Percentiles rank a stretch among this genome's conserved stretches.
These are phyloP conservation scores for Ifrita kowaldi DNA, from an alignment of 2,113 vertebrate species.

Conservation along the genomic window DNA sequence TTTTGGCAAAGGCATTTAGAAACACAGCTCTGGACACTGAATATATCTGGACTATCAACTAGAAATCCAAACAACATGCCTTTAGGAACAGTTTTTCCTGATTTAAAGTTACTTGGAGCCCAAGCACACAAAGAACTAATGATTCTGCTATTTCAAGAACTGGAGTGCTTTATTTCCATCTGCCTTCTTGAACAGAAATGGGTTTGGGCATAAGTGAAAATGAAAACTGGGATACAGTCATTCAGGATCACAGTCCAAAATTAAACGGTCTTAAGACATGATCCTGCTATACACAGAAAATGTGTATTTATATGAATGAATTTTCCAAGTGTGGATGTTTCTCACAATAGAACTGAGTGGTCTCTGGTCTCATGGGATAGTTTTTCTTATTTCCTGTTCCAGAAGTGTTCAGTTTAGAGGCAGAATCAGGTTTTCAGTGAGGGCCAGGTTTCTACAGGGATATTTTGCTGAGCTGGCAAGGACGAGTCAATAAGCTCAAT, in stretches of 20 bases:
- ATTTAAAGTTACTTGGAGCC: background rate
- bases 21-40: background rate
- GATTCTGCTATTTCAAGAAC: conserved; percentile 28
- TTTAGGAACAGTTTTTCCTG: conserved; percentile 1
- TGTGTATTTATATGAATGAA: background rate
- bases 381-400: background rate
- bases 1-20: conserved; percentile 23
- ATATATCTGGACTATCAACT: conserved; percentile 1
- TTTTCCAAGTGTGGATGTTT: background rate
- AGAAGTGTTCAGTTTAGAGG: background rate
- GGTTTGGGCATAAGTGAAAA: background rate
- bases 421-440: background rate
- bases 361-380: background rate
- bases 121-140: conserved; percentile 15
- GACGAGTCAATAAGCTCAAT: conserved; percentile 6
- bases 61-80: background rate
- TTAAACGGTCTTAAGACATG: background rate
- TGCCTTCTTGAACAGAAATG: background rate
- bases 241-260: background rate
- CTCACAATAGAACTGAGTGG: background rate
- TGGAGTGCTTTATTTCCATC: conserved; percentile 10
- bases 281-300: background rate
- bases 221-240: background rate
- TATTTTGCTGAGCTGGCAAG: conserved; percentile 38
- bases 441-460: background rate